Conservation (phyloP, 2,888 invertebrate genomes). For the Creontiades dilutus region DNA sequence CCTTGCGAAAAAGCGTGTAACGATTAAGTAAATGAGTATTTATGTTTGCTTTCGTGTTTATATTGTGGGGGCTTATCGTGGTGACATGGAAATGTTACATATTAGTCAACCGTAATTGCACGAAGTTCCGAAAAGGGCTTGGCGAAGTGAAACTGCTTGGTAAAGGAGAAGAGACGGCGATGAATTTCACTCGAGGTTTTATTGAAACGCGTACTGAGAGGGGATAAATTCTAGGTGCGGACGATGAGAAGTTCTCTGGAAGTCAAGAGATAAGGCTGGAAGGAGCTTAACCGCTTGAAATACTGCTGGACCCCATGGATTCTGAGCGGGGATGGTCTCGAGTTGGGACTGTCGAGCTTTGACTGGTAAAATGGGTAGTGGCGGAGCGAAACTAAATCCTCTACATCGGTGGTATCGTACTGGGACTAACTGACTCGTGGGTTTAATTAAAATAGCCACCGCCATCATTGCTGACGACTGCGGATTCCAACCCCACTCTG, state of each 20-base stretch:
- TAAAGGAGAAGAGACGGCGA: not conserved
- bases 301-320: constrained; percentile 20
- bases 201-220: not conserved
- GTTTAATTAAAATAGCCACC: constrained; percentile 31
- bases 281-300: constrained; percentile 57
- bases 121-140: not conserved
- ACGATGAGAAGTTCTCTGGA: constrained; percentile 48
- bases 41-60: no score
- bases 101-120: not conserved
- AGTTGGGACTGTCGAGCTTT: constrained; percentile 13
- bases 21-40: no score
- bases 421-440: constrained; percentile 9
- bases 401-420: constrained; percentile 18
- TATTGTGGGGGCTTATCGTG: no score
- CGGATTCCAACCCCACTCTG: not conserved
- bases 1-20: no score
- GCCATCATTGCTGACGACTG: constrained; percentile 34
- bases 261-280: constrained; percentile 43
- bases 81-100: not conserved
- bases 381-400: constrained; percentile 38
- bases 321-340: not conserved
- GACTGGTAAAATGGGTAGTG: constrained; percentile 27
- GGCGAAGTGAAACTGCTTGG: not conserved
- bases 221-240: constrained; percentile 16
- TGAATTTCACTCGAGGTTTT: constrained; percentile 24